phyloP scores from a whole-genome alignment of 1,140 invertebrate genomes.

The Philotrypesis tridentata region DNA sequence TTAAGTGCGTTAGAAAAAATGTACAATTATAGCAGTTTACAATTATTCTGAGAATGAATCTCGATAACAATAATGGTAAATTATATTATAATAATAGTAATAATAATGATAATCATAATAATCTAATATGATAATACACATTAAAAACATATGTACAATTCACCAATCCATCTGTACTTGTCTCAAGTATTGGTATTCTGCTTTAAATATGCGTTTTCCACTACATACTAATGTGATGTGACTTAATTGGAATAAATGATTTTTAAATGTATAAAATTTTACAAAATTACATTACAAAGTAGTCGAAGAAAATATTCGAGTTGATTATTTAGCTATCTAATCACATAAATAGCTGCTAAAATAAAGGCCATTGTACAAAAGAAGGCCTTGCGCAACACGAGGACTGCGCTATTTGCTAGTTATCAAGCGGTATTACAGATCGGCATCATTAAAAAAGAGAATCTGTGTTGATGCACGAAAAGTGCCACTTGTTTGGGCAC shows the following conservation, averaged over 20 bases:
- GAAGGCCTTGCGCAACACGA: background rate
- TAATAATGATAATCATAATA: slow-evolving; percentile 60
- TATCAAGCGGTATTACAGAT: slow-evolving; percentile 17
- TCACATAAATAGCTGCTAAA: slow-evolving; percentile 65
- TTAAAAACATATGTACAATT: slow-evolving; percentile 70
- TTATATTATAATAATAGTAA: slow-evolving; percentile 54
- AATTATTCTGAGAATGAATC: slow-evolving; percentile 62
- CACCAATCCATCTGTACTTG: slow-evolving; percentile 59
- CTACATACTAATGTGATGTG: slow-evolving; percentile 61
- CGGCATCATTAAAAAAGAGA: slow-evolving; percentile 8
- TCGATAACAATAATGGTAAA: slow-evolving; percentile 66
- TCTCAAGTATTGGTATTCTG: slow-evolving; percentile 62
- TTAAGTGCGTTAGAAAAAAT: slow-evolving; percentile 54
- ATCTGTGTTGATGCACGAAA: slow-evolving; percentile 2
- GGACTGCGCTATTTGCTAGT: background rate
- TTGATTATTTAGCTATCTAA: slow-evolving; percentile 61
- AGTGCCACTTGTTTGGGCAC: background rate
- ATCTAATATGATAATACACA: slow-evolving; percentile 56
- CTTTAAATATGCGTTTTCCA: slow-evolving; percentile 38
- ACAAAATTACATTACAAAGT: slow-evolving; percentile 74
- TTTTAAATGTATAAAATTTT: slow-evolving; percentile 70
- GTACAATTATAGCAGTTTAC: slow-evolving; percentile 59
- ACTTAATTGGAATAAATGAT: slow-evolving; percentile 62
- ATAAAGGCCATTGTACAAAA: slow-evolving; percentile 50
- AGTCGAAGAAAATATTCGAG: slow-evolving; percentile 68